A percentile compares a stretch with the other conserved stretches of the same genome.
Evolutionary conservation across 1,140 invertebrate genomes (phyloP).

Genomic region (Helicoverpa zea): DNA sequence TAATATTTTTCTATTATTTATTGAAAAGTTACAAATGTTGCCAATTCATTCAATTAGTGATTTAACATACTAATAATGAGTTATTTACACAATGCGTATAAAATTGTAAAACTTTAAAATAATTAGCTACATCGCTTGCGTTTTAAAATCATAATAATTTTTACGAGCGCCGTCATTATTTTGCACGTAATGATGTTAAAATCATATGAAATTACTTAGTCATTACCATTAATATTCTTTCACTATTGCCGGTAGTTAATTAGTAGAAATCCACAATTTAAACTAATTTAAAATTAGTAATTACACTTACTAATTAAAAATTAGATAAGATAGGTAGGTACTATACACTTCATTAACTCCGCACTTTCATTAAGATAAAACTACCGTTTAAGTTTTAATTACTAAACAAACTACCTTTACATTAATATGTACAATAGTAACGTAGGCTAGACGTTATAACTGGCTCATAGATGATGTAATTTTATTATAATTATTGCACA

Average conservation of each 20-base stretch:
- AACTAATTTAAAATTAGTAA: conserved; percentile 65
- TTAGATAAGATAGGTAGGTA: conserved; percentile 53
- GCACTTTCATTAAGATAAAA: conserved; percentile 52
- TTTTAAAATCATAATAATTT: conserved; percentile 13
- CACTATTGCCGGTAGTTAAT: conserved; percentile 54
- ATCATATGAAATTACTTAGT: conserved; percentile 54
- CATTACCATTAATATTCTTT: conserved; percentile 50
- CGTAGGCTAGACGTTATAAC: conserved; percentile 44
- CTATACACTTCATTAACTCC: conserved; percentile 49
- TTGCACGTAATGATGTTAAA: conserved; percentile 41
- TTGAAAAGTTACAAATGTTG: conserved; percentile 19
- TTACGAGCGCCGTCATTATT: conserved; percentile 35
- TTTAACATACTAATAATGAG: conserved; percentile 19
- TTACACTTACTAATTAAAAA: conserved; percentile 63
- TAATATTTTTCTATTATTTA: not conserved
- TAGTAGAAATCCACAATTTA: conserved; percentile 51
- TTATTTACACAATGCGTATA: conserved; percentile 36
- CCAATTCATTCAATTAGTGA: conserved; percentile 25
- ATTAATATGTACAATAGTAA: conserved; percentile 62
- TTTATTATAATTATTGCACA: conserved; percentile 54
- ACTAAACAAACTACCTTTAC: conserved; percentile 64
- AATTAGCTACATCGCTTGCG: conserved; percentile 11
- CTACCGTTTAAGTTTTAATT: conserved; percentile 57
- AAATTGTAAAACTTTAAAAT: conserved; percentile 28
- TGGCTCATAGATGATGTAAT: conserved; percentile 51